Evolutionary conservation across 2,888 invertebrate genomes (phyloP).

Genomic region (Caenorhabditis sp.): DNA sequence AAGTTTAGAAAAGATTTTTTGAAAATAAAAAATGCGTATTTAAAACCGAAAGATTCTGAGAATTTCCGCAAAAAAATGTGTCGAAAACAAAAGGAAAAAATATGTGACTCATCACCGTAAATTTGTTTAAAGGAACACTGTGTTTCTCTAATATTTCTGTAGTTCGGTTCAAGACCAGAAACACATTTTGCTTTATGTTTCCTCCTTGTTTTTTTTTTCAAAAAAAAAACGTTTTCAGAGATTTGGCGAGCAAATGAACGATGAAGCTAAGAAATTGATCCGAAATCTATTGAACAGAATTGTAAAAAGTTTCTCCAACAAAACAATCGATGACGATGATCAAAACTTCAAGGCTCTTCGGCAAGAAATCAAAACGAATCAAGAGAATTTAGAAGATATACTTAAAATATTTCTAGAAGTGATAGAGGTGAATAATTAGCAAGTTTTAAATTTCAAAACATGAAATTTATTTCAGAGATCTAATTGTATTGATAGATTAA

Average conservation of each 20-base stretch:
- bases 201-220: background rate
- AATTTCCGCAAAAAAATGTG: too few species aligned
- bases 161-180: too few species aligned
- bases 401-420: conserved; percentile 15
- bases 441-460: background rate
- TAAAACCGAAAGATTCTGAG: too few species aligned
- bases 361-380: conserved; percentile 12
- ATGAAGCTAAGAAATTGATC: background rate
- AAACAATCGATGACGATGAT: background rate
- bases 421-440: conserved; percentile 12
- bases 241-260: background rate
- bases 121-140: too few species aligned
- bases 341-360: conserved; percentile 6
- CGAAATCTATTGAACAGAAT: background rate
- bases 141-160: too few species aligned
- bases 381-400: background rate
- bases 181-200: too few species aligned
- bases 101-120: too few species aligned
- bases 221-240: background rate
- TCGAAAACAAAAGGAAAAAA: too few species aligned
- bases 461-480: conserved; percentile 26
- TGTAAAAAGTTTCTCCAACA: background rate
- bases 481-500: conserved; percentile 38
- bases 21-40: too few species aligned
- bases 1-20: too few species aligned